These are phyloP conservation scores for Agrochola circellaris DNA, from an alignment of 2,888 invertebrate species.

Conservation along the genomic window DNA sequence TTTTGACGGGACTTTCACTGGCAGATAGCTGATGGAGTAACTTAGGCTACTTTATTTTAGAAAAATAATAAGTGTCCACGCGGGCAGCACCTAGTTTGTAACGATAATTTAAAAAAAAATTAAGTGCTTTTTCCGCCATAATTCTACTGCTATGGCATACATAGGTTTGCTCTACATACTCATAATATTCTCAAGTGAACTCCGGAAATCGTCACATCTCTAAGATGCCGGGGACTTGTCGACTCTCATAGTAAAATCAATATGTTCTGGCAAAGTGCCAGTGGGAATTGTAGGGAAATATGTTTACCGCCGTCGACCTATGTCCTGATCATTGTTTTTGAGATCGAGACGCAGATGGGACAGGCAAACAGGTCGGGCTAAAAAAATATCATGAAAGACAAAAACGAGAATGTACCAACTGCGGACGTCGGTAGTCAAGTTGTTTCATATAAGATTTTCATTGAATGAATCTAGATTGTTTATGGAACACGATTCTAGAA, in stretches of 20 bases:
- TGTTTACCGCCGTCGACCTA: conserved; percentile 76
- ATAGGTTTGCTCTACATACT: neutral
- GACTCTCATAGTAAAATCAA: conserved; percentile 74
- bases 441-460: neutral
- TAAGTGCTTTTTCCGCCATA: too few relatives aligned
- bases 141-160: too few relatives aligned
- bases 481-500: neutral
- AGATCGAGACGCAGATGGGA: conserved; percentile 71
- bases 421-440: neutral
- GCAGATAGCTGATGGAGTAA: too few relatives aligned
- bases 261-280: conserved; percentile 76
- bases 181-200: conserved; percentile 23
- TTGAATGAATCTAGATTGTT: conserved; percentile 11
- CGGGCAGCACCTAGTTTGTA: too few relatives aligned
- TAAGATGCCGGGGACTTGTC: conserved; percentile 58
- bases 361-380: conserved; percentile 37
- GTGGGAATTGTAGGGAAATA: conserved; percentile 71
- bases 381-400: conserved; percentile 24
- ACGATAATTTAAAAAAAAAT: too few relatives aligned
- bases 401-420: conserved; percentile 3
- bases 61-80: too few relatives aligned
- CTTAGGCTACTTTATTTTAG: too few relatives aligned
- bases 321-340: conserved; percentile 78
- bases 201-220: conserved; percentile 51
- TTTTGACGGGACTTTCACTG: too few relatives aligned